phyloP scores from a whole-genome alignment of 1,140 invertebrate species.

The Stenopsyche tienmushanensis region DNA sequence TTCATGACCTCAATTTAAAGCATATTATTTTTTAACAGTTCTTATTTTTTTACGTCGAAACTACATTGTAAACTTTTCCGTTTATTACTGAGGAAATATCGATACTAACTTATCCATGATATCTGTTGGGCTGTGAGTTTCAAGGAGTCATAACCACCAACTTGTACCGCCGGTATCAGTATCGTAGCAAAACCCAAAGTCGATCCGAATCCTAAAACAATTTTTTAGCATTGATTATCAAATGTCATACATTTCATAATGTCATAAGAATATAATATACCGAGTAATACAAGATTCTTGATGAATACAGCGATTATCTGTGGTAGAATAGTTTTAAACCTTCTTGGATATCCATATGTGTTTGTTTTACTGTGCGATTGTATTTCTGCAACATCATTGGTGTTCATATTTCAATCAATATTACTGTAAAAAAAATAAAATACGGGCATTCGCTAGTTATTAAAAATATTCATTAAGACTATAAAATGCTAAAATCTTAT shows the following conservation, averaged over 20 bases:
- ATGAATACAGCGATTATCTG: conserved; percentile 65
- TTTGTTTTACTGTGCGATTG: no score
- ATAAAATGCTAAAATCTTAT: no score
- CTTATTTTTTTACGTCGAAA: no score
- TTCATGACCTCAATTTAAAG: no score
- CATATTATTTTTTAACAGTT: no score
- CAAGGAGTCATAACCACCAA: not conserved
- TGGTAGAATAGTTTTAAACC: conserved; percentile 57
- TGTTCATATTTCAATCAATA: no score
- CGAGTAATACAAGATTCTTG: conserved; percentile 64
- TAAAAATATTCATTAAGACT: no score
- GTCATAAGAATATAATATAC: conserved; percentile 38
- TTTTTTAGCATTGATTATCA: no score
- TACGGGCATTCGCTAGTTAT: no score
- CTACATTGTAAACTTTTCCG: no score
- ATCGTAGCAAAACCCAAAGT: conserved; percentile 16
- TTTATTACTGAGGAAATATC: not conserved
- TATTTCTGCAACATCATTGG: no score
- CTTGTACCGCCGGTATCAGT: conserved; percentile 15
- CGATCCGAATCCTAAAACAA: conserved; percentile 18
- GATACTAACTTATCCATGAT: conserved; percentile 22
- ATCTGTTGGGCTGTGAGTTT: conserved; percentile 3
- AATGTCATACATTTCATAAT: not conserved
- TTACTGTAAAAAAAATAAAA: no score
- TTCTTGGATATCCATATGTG: conserved; percentile 47